Base-by-base conservation (phyloP, 2,888 invertebrate genomes). In the Tinea trinotella region DNA sequence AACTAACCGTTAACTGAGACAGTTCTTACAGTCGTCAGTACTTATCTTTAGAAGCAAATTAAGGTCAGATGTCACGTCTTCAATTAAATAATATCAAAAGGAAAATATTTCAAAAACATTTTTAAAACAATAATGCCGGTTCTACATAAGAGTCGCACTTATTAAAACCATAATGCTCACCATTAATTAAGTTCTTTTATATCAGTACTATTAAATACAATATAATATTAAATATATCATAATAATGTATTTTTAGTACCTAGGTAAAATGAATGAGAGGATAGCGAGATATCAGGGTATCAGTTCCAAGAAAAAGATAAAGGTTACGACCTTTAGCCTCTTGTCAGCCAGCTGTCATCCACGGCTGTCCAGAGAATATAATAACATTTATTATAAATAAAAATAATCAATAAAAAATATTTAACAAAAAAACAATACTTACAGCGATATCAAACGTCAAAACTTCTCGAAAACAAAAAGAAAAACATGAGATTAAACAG, bases 301-400 rank as follows among this genome's bases (percentile, higher is more conserved):
- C 30, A 30, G 30, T 30, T 30, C 30, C 30, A 30, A 30, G 30
- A 30, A 30, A 30, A 30, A 2, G 30, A 30, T 57, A 58, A 71
- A 70, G 79, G 76, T 79, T 76, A 63, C 70, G 76, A 80, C 79
- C 78, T 80, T 82, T 79, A 67, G 62, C 67, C 63, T 62, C 64
- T 63, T 61, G 60, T 58, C 60, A 56, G 57, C 59, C 61, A 58
- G 60, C 60, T 64, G 15, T 40, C 40, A 13, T 1, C 40, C 13
- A 40, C 40, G n/a, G 15, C 40, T 40, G 3, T 40, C 40, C 40
- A 40, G 15, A n/a, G n/a, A n/a, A n/a, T n/a, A n/a, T n/a, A n/a
- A 15, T 15, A 15, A 12, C 44, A 13, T 18, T 52, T 3, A 52
- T 9, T 35, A 53, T 7, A 20, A 75, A 72, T 70, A 74, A 74